phyloP scores from a whole-genome alignment of 2,113 vertebrate genomes.

The Neotragus pygmaeus region DNA sequence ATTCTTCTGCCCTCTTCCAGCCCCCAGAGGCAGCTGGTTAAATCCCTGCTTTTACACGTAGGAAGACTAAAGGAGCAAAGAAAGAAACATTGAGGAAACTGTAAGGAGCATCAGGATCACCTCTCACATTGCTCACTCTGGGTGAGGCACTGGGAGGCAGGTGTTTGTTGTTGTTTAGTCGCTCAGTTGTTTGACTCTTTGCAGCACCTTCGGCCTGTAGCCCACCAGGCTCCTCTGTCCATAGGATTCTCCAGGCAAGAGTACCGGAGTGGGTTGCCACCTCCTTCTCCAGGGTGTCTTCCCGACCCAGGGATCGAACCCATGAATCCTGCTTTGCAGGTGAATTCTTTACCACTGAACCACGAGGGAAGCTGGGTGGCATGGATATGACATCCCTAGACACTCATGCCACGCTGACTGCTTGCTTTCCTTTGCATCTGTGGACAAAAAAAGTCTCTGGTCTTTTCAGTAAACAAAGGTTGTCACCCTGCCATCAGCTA shows the following conservation, averaged over 20 bases:
- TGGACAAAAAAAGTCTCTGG: not conserved
- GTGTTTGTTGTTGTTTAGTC: not conserved
- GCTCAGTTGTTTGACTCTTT: not conserved
- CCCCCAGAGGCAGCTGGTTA: not conserved
- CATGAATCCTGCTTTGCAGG: not conserved
- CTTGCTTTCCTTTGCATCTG: not conserved
- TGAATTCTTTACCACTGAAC: not conserved
- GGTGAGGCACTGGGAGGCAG: not conserved
- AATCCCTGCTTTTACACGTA: not conserved
- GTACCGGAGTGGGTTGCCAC: not conserved
- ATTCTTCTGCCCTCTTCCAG: not conserved
- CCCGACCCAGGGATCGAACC: not conserved
- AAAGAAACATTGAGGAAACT: not conserved
- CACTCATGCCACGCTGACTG: not conserved
- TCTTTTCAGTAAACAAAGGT: not conserved
- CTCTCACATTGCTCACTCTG: not conserved
- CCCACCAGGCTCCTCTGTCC: not conserved
- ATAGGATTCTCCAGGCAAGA: not conserved
- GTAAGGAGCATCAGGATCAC: not conserved
- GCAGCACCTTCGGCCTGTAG: accelerated
- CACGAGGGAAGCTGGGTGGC: not conserved
- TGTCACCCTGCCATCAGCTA: not conserved
- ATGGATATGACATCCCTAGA: not conserved
- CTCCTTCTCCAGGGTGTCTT: not conserved
- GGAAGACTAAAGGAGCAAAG: not conserved